A percentile compares a stretch with the other conserved stretches of the same genome.
Conservation (phyloP, 2,797 vertebrate species). For the Cyclura pinguis region DNA sequence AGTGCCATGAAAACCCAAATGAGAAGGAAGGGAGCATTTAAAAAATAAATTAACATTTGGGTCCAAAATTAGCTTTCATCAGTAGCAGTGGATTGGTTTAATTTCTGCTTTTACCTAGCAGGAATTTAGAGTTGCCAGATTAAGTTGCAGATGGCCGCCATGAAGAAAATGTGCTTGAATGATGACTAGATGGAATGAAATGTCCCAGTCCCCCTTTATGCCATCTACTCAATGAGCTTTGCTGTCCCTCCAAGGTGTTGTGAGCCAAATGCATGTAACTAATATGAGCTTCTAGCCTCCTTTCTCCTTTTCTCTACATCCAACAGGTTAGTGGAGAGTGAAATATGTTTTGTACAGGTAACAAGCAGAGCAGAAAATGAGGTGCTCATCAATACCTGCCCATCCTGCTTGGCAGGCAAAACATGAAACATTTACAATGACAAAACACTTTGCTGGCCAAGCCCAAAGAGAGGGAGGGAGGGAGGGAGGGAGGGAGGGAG, state of each 20-base stretch:
- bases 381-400: constrained; percentile 52
- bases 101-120: constrained; percentile 28
- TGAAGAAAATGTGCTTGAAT: constrained; percentile 49
- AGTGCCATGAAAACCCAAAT: constrained; percentile 13
- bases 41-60: constrained; percentile 52
- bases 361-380: constrained; percentile 57
- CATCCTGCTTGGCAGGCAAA: constrained; percentile 51
- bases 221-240: constrained; percentile 26
- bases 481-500: no score
- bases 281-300: constrained; percentile 35
- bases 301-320: constrained; percentile 25
- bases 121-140: constrained; percentile 40
- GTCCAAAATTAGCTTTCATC: constrained; percentile 43
- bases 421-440: constrained; percentile 1
- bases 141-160: constrained; percentile 34
- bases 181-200: constrained; percentile 32
- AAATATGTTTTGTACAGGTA: constrained; percentile 48
- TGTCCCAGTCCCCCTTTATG: constrained; percentile 23
- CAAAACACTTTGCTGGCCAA: not conserved
- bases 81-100: constrained; percentile 18
- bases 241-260: constrained; percentile 1
- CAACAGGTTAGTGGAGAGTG: constrained; percentile 63
- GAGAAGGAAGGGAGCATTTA: constrained; percentile 22
- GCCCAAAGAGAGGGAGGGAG: not conserved
- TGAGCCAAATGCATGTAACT: constrained; percentile 37